Base-by-base conservation (phyloP, 2,888 invertebrate genomes). In the Quadroppia sp. region DNA sequence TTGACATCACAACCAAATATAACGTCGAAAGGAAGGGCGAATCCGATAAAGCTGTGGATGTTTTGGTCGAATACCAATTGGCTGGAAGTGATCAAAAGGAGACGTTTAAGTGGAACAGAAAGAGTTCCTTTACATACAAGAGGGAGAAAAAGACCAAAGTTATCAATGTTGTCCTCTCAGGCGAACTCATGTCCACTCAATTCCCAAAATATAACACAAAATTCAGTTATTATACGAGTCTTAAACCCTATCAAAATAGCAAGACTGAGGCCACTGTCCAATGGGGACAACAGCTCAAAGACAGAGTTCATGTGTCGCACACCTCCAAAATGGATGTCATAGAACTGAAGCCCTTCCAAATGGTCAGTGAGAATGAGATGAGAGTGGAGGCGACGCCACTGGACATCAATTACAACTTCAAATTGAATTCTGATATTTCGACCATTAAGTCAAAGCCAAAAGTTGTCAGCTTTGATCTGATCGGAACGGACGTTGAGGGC, bases 281-380 rank as follows among this genome's bases (percentile, higher is more conserved):
- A 30, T 73, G 45, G 30, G 73, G 73, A 1, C 20, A n/a, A 50
- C 25, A 73, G 17, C 9, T 69, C 15, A 17, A 67, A 1, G 30
- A 73, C 20, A 20, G 25, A n/a, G 25, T 32, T 30, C n/a, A 23
- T 23, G n/a, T 73, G 13, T 3, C 25, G 2, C 69, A 69, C 48
- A 23, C n/a, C 4, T 45, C 48, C 20, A 71, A 73, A 50, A 69
- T 69, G 17, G 73, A 73, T 28, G 73, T 73, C 20, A 42, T 69
- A 28, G 73, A 73, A 40, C 17, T 73, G 25, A 13, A 30, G 0
- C 73, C 73, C 28, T 73, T 73, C 48, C 67, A 73, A 40, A 67
- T 73, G 73, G 32, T 50, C n/a, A 30, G 36, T n/a, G 67, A 73
- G 1, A 50, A 36, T 50, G 69, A 20, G 6, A 13, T 56, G 7